These are phyloP conservation scores for Augochlorella aurata DNA, from an alignment of 2,888 invertebrate genomes.

Conservation along the genomic window DNA sequence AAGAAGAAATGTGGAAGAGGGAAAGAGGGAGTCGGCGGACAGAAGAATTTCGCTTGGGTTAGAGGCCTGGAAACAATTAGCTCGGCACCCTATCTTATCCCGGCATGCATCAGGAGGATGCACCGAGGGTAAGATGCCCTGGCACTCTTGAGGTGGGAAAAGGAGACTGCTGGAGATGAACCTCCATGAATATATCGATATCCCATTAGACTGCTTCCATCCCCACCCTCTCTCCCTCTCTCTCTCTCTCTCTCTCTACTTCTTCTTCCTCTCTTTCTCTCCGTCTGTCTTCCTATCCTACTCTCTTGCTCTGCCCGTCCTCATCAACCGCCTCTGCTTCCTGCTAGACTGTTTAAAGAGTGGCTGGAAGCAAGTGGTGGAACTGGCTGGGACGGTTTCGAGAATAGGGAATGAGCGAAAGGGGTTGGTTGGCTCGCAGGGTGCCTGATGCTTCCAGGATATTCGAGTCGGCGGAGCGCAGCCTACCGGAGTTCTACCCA, in stretches of 20 bases:
- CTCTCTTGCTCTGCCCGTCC: conserved; percentile 8
- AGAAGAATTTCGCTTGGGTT: conserved; percentile 30
- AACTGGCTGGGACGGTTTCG: conserved; percentile 37
- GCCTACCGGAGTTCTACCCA: conserved; percentile 29
- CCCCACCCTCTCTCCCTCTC: conserved; percentile 20
- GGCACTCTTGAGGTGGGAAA: conserved; percentile 61
- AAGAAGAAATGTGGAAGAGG: neutral
- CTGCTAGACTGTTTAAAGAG: conserved; percentile 75
- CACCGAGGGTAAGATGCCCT: conserved; percentile 37
- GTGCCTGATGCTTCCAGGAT: conserved; percentile 48
- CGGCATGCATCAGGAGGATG: conserved; percentile 60
- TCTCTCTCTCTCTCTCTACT: conserved; percentile 11
- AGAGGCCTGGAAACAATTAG: conserved; percentile 68
- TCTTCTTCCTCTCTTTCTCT: conserved; percentile 5
- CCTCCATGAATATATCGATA: conserved; percentile 79
- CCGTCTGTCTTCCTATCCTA: neutral
- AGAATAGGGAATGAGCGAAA: conserved; percentile 30
- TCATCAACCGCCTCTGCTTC: conserved; percentile 38
- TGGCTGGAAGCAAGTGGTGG: conserved; percentile 61
- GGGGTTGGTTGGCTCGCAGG: conserved; percentile 35
- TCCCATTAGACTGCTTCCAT: conserved; percentile 74
- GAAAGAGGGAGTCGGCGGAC: conserved; percentile 7
- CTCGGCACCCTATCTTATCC: conserved; percentile 60
- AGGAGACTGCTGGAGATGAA: conserved; percentile 70
- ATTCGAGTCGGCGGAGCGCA: conserved; percentile 56